Percentiles rank a stretch among this genome's conserved stretches.
Conservation (phyloP, 2,888 invertebrate genomes). For the Lucinisca nassula region DNA sequence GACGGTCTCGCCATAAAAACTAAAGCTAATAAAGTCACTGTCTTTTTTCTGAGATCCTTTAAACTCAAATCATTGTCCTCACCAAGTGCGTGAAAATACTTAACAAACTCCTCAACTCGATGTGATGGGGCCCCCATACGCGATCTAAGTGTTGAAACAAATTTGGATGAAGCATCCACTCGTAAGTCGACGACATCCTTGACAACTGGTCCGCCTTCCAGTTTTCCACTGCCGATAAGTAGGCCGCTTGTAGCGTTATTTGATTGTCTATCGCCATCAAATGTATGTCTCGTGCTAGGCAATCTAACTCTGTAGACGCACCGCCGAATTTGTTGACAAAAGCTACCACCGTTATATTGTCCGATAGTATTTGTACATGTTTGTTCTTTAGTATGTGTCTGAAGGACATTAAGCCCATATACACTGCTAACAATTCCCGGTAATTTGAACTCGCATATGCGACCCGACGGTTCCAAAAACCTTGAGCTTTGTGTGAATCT, state of each 20-base stretch:
- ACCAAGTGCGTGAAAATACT: conserved; percentile 1
- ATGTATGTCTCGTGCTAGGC: too few species aligned
- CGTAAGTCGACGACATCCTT: neutral
- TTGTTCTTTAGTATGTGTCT: neutral
- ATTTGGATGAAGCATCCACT: too few species aligned
- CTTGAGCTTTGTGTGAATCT: neutral
- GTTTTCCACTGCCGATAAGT: too few species aligned
- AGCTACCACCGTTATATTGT: conserved; percentile 17
- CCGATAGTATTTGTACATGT: conserved; percentile 8
- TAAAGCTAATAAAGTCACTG: conserved; percentile 13
- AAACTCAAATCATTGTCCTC: neutral
- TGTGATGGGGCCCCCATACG: too few species aligned
- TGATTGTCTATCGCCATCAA: too few species aligned
- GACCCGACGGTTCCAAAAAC: conserved; percentile 4
- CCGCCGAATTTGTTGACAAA: conserved; percentile 16
- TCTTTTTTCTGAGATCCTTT: conserved; percentile 16
- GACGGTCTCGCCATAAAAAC: conserved; percentile 28
- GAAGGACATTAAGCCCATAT: conserved; percentile 1
- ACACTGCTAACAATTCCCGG: conserved; percentile 12
- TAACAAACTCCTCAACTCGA: conserved; percentile 9
- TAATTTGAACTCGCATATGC: conserved; percentile 10
- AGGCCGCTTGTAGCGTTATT: too few species aligned
- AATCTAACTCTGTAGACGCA: neutral
- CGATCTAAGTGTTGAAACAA: too few species aligned
- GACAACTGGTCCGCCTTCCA: conserved; percentile 6